These are phyloP conservation scores for Eutrigla gurnardus DNA, from an alignment of 2,797 vertebrate species.

Conservation along the genomic window DNA sequence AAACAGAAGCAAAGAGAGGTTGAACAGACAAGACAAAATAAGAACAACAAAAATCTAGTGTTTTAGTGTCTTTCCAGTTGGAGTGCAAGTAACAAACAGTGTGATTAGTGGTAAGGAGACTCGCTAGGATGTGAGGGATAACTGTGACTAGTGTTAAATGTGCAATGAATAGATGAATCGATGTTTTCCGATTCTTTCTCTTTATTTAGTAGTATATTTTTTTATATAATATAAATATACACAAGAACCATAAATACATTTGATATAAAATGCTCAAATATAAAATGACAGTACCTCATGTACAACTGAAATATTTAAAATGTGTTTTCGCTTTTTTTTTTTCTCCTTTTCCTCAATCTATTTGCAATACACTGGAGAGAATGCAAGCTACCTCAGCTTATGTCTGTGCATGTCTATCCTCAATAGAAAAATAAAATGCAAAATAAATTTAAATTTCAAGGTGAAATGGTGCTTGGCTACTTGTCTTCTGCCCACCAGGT, in stretches of 20 bases:
- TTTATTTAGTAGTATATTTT: slow-evolving; percentile 84
- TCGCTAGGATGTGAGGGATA: slow-evolving; percentile 70
- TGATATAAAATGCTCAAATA: slow-evolving; percentile 84
- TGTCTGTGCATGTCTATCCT: slow-evolving; percentile 71
- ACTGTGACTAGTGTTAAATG: slow-evolving; percentile 75
- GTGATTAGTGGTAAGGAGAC: slow-evolving; percentile 84
- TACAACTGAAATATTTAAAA: slow-evolving; percentile 83
- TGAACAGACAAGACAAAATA: slow-evolving; percentile 74
- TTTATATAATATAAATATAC: slow-evolving; percentile 83
- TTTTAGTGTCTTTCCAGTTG: slow-evolving; percentile 84
- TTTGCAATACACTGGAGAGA: slow-evolving; percentile 72
- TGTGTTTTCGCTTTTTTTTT: slow-evolving; percentile 63
- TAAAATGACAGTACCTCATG: slow-evolving; percentile 86
- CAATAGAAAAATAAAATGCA: slow-evolving; percentile 74
- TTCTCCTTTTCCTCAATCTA: slow-evolving; percentile 52
- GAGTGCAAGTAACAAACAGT: slow-evolving; percentile 84
- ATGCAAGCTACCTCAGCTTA: slow-evolving; percentile 73
- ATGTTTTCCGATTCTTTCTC: slow-evolving; percentile 74
- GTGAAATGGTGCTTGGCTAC: slow-evolving; percentile 69
- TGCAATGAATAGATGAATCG: slow-evolving; percentile 82
- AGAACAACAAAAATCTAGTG: slow-evolving; percentile 75
- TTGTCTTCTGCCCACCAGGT: slow-evolving; percentile 51
- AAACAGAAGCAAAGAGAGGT: slow-evolving; percentile 82
- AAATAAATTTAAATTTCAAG: slow-evolving; percentile 66
- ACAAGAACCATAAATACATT: slow-evolving; percentile 87